Evolutionary conservation across 2,888 invertebrate species (phyloP).

Genomic region (Lobophora halterata): DNA sequence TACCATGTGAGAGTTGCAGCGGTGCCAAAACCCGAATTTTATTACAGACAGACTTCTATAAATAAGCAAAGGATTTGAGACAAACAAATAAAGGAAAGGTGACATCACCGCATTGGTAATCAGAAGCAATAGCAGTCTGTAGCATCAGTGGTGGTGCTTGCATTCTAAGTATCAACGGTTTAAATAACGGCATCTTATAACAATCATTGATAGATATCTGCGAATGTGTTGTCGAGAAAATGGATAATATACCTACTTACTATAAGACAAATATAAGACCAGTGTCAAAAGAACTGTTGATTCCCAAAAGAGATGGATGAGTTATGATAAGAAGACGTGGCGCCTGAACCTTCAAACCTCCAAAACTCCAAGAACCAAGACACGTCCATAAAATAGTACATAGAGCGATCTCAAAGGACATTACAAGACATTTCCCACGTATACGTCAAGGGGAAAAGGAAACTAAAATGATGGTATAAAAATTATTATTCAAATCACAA

Average conservation of each 20-base stretch:
- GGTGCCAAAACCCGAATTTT: slow-evolving; percentile 27
- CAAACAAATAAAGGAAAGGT: slow-evolving; percentile 31
- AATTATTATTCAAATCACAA: slow-evolving; percentile 80
- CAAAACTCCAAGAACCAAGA: slow-evolving; percentile 26
- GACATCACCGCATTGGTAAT: slow-evolving; percentile 34
- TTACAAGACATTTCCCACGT: slow-evolving; percentile 76
- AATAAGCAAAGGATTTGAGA: slow-evolving; percentile 22
- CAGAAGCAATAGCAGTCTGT: no score
- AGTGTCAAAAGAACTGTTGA: slow-evolving; percentile 5
- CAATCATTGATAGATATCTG: slow-evolving; percentile 18
- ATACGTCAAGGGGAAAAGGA: slow-evolving; percentile 68
- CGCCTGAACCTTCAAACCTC: slow-evolving; percentile 13
- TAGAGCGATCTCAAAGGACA: slow-evolving; percentile 58
- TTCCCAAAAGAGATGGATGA: slow-evolving; percentile 10
- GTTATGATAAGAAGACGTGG: slow-evolving; percentile 11
- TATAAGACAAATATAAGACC: neutral
- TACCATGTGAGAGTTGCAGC: slow-evolving; percentile 13
- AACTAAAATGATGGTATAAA: slow-evolving; percentile 73
- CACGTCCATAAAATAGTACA: slow-evolving; percentile 36
- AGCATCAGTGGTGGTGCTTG: slow-evolving; percentile 27
- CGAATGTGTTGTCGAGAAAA: no score
- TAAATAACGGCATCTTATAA: slow-evolving; percentile 30
- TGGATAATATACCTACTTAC: slow-evolving; percentile 1
- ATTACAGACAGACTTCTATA: slow-evolving; percentile 20
- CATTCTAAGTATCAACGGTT: slow-evolving; percentile 31